Conservation (phyloP, 53 echinoderm and acorn worm genomes). For the Zoroaster sp. region DNA sequence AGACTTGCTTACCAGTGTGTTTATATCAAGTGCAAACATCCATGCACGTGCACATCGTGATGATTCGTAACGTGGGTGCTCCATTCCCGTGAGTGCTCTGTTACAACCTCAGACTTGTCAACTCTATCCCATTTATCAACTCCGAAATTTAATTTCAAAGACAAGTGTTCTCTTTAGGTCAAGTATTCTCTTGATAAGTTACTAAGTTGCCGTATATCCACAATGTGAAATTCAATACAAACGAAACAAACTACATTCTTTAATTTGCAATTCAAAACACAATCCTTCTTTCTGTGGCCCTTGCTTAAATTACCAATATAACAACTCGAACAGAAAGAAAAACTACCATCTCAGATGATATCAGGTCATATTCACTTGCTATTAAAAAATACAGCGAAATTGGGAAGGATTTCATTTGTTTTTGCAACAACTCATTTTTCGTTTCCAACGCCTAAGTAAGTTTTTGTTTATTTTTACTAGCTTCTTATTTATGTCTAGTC, state of each 20-base stretch:
- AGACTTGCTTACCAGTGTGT: background rate
- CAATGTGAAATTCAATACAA: background rate
- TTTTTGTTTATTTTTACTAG: too few relatives aligned
- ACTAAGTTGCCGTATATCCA: background rate
- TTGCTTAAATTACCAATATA: background rate
- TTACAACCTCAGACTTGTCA: background rate
- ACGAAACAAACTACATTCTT: background rate
- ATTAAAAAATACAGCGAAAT: too few relatives aligned
- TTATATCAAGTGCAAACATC: background rate
- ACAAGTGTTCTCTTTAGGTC: background rate
- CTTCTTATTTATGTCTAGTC: too few relatives aligned
- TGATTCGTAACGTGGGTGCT: background rate
- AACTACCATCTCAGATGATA: too few relatives aligned
- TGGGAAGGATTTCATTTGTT: too few relatives aligned
- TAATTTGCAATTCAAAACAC: background rate
- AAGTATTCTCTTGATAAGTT: background rate
- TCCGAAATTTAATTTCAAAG: background rate
- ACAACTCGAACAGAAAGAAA: too few relatives aligned
- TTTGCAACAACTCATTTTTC: too few relatives aligned
- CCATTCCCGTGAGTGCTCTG: too few relatives aligned
- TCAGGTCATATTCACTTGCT: too few relatives aligned
- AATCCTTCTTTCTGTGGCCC: background rate
- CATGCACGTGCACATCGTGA: background rate
- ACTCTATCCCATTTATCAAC: background rate
- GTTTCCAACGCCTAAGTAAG: too few relatives aligned